Evolutionary conservation across 2,888 invertebrate species (phyloP), one percentile per base, ranked within the genome.

Genomic region (Acleris cristana): DNA sequence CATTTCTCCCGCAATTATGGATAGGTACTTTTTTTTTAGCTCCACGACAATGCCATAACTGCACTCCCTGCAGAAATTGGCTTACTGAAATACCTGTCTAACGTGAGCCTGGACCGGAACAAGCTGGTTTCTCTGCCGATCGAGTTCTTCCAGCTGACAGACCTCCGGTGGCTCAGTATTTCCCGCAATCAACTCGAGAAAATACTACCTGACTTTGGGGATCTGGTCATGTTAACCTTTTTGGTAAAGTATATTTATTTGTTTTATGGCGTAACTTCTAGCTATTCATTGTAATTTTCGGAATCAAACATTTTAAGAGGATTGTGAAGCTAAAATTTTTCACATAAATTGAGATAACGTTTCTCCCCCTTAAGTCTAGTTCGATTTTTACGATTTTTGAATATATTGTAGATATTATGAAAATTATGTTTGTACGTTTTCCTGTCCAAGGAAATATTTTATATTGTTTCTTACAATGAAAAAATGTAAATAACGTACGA

Each of bases 21-120:
- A 34, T 34, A 14, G n/a, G n/a, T n/a, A n/a, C n/a, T 14, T 23
- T 34, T 34, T 61, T 82, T 86, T 54, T 84, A 98, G 97, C 92
- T 98, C 58, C 97, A 98, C 88, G 96, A 97, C 85, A 98, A 98
- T 92, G 95, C 95, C 56, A 85, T 98, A 78, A 93, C 93, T 72
- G 89, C 87, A 59, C 84, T 98, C 71, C 98, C 98, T 8, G 81
- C 94, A 45, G 95, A 96, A 87, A 94, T 98, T 77, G 96, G 96
- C 53, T 93, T 93, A 70, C 90, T 98, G 76, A 94, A 91, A 68
- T 95, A 94, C 80, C 87, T 97, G 71, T 92, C 94, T 70, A 95
- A 94, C 78, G 80, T 97, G 49, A 96, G 95, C 83, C 81, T 96
- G 70, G 95, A 95, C 72, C 95, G 94, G 76, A 97, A 97, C 76